Percentiles rank a stretch among this genome's conserved stretches.
Evolutionary conservation across 2,797 vertebrate genomes (phyloP).

Genomic region (Anguilla obscura): DNA sequence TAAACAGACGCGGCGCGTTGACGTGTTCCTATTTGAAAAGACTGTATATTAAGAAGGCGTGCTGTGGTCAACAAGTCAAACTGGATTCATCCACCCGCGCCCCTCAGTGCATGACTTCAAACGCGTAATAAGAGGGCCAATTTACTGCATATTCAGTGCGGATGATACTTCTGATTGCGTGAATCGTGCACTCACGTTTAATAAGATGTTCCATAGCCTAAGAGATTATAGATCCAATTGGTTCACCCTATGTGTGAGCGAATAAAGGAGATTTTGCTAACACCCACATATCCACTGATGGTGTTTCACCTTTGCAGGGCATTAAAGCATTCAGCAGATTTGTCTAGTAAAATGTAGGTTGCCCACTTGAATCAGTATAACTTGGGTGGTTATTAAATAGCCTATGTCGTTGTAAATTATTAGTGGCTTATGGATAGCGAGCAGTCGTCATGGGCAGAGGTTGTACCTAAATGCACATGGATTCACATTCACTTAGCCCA

Average conservation of each 20-base stretch:
- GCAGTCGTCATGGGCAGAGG: neutral
- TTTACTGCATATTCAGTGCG: neutral
- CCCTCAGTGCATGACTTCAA: neutral
- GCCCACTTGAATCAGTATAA: neutral
- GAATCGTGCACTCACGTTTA: neutral
- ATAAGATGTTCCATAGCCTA: neutral
- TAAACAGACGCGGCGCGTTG: conserved; percentile 23
- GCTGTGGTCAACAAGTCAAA: conserved; percentile 24
- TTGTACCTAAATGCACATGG: neutral
- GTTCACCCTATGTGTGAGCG: neutral
- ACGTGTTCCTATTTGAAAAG: conserved; percentile 34
- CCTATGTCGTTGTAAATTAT: neutral
- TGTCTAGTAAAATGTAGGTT: neutral
- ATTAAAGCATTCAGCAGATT: neutral
- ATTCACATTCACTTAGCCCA: neutral
- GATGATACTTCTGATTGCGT: neutral
- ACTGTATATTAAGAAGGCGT: conserved; percentile 1
- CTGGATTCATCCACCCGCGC: conserved; percentile 18
- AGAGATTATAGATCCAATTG: neutral
- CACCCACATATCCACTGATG: neutral
- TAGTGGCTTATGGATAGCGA: neutral
- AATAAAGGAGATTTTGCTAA: neutral
- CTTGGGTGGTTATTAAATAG: neutral
- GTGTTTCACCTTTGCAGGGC: neutral
- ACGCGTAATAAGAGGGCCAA: neutral